Evolutionary conservation across 2,113 vertebrate species (phyloP), one percentile per base, ranked within the genome.

Genomic region (Numida meleagris): DNA sequence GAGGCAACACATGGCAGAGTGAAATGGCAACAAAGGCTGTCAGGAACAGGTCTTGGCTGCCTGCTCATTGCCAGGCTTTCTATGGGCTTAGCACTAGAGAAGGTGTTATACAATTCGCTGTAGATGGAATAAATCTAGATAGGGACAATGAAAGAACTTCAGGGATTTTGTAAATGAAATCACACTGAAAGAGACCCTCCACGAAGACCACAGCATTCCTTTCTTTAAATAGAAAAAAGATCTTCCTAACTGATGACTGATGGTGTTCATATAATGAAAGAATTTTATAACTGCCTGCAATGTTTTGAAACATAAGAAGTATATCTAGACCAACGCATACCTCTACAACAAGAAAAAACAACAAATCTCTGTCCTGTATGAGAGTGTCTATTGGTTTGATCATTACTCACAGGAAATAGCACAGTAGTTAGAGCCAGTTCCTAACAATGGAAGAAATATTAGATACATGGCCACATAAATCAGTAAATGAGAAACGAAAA

Each of bases 41-140:
- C 62, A 80, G 31, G 63, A 62, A 62, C 14, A 34, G 58, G 40
- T 68, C 40, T 75, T 33, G 29, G 25, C 34, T 88, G 36, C 27
- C 31, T 57, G 61, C 29, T 51, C 21, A 48, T 7, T 76, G 31
- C 57, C 36, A 91, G 36, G 27, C 68, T 63, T 80, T 88, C 67
- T 86, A 36, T 67, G 55, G 31, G 42, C 20, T 15, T 57, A 77
- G 73, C 24, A 72, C 24, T 21, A 80, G 50, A 84, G 19, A 76
- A 31, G 43, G 2, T 36, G 70, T 83, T 90, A 70, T 63, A 90
- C 74, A 83, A 66, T 89, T 94, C 83, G 72, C 88, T 96, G 40
- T 83, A 95, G 70, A 76, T 68, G 65, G 33, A 58, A 71, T 72
- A 94, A 97, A 86, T 90, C 59, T 53, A 59, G 90, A 55, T 62